Conservation (phyloP, 1,140 invertebrate genomes). For the Drosophila melanogaster region DNA sequence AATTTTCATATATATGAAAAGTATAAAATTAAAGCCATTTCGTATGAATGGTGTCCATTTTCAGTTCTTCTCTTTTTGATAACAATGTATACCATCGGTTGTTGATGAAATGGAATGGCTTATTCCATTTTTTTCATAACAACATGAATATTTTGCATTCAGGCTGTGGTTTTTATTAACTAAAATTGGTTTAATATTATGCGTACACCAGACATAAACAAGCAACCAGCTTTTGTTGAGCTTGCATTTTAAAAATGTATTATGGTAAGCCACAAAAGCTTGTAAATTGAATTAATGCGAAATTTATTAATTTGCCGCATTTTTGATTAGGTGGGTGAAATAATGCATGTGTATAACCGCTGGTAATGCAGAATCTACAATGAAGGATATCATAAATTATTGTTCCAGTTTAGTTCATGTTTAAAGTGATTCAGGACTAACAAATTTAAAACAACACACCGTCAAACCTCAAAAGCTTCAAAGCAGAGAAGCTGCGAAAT, state of each 20-base stretch:
- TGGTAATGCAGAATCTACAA: background rate
- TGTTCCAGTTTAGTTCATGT: background rate
- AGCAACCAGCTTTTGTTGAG: conserved; percentile 37
- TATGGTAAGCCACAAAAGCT: conserved; percentile 37
- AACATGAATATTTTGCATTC: conserved; percentile 48
- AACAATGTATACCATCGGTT: conserved; percentile 44
- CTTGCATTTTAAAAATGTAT: conserved; percentile 33
- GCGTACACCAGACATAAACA: conserved; percentile 19
- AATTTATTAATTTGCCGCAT: conserved; percentile 66
- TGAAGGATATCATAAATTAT: background rate
- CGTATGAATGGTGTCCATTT: background rate
- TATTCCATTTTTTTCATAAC: conserved; percentile 30
- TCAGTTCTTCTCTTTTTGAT: conserved; percentile 6
- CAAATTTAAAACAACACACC: conserved; percentile 3
- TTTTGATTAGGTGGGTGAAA: conserved; percentile 63
- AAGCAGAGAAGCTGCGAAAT: conserved; percentile 39
- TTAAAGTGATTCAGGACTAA: background rate
- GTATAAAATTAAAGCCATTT: background rate
- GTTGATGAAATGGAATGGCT: no score
- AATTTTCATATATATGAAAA: background rate
- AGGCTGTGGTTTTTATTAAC: conserved; percentile 41
- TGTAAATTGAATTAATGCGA: conserved; percentile 42
- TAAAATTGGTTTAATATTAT: conserved; percentile 59
- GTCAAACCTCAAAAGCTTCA: background rate
- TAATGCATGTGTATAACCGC: conserved; percentile 11